phyloP scores from a whole-genome alignment of 1,140 invertebrate species.

The Tetramorium simillimum region DNA sequence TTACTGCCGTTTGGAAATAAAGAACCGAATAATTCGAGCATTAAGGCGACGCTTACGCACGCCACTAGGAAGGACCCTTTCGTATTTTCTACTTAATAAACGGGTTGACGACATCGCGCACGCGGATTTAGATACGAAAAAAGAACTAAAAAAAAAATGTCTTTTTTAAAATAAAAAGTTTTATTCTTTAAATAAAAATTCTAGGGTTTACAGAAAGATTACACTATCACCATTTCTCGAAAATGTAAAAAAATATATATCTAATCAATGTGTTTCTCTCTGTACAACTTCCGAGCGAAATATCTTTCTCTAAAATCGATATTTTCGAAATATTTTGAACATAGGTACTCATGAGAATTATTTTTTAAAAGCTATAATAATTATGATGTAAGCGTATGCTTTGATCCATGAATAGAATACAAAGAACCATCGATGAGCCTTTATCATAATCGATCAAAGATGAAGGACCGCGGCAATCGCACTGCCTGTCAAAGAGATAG shows the following conservation, averaged over 20 bases:
- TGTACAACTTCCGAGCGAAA: background rate
- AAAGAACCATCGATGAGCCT: background rate
- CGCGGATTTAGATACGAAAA: background rate
- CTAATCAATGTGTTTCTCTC: background rate
- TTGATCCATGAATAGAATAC: background rate
- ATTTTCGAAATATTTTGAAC: background rate
- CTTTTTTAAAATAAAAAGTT: background rate
- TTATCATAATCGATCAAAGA: slow-evolving; percentile 33
- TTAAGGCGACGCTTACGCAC: slow-evolving; percentile 34
- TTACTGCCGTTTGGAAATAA: slow-evolving; percentile 74
- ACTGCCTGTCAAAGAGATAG: slow-evolving; percentile 61
- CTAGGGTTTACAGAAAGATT: background rate
- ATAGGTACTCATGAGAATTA: background rate
- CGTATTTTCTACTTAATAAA: slow-evolving; percentile 41
- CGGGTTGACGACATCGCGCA: background rate
- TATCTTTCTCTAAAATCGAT: background rate
- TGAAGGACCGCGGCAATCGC: slow-evolving; percentile 24
- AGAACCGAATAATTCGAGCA: slow-evolving; percentile 72
- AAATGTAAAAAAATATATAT: slow-evolving; percentile 2
- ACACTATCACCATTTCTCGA: background rate
- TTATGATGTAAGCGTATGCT: background rate
- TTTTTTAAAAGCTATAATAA: background rate
- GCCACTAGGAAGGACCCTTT: slow-evolving; percentile 10
- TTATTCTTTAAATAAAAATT: background rate
- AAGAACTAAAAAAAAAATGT: background rate